These are phyloP conservation scores for Trachymyrmex septentrionalis DNA, from an alignment of 1,140 invertebrate species.

Conservation along the genomic window DNA sequence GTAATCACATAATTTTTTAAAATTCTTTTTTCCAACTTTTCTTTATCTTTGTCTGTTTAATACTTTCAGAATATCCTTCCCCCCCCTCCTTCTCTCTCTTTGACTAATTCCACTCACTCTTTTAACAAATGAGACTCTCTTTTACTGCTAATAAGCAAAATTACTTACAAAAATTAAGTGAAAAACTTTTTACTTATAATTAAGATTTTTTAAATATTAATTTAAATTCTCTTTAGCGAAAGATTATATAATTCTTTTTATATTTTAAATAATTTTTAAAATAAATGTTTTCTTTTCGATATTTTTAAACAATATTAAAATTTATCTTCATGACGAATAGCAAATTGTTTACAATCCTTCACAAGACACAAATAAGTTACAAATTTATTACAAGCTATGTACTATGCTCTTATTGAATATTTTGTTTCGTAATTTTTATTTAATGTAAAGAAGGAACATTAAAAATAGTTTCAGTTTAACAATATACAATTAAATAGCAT, in stretches of 20 bases:
- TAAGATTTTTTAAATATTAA: not conserved
- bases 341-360: not conserved
- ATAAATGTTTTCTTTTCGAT: not conserved
- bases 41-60: too few species aligned
- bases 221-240: not conserved
- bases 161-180: not conserved
- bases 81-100: not conserved
- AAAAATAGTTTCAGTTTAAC: not conserved
- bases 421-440: not conserved
- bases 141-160: not conserved
- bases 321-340: not conserved
- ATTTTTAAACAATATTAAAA: not conserved
- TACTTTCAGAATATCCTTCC: too few species aligned
- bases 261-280: constrained; percentile 5
- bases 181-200: not conserved
- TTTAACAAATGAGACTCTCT: not conserved
- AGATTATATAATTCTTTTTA: not conserved
- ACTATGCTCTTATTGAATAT: not conserved
- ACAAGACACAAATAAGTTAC: constrained; percentile 10
- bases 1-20: not conserved
- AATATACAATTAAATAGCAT: not conserved
- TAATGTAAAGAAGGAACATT: not conserved
- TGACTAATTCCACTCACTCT: not conserved
- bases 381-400: not conserved
- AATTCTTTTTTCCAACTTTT: too few species aligned